Evolutionary conservation across 2,888 invertebrate species (phyloP).

Genomic region (Drymonia ruficornis): DNA sequence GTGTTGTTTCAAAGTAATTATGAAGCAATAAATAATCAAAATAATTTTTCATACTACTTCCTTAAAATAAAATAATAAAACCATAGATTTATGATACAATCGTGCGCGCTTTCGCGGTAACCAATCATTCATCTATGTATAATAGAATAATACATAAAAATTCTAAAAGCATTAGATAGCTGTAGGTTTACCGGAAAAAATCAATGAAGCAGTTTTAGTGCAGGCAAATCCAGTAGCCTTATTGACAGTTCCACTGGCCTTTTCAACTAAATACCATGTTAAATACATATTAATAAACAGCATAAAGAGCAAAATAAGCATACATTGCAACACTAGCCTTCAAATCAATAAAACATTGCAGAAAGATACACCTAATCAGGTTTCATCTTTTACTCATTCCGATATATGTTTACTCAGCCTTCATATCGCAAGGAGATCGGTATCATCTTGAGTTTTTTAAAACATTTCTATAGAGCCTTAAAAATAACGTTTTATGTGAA

Average conservation of each 20-base stretch:
- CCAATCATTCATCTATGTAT: too few species aligned
- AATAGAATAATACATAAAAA: too few species aligned
- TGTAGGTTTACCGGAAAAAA: too few species aligned
- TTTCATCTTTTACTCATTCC: slow-evolving; percentile 14
- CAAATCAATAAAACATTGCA: slow-evolving; percentile 18
- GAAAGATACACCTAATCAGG: slow-evolving; percentile 22
- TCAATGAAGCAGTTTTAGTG: too few species aligned
- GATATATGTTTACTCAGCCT: slow-evolving; percentile 27
- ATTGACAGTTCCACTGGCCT: slow-evolving; percentile 9
- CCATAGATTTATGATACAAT: too few species aligned
- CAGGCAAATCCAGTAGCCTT: not conserved
- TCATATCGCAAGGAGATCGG: slow-evolving; percentile 12
- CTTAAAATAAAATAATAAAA: too few species aligned
- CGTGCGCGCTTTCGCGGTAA: too few species aligned
- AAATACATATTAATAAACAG: slow-evolving; percentile 34
- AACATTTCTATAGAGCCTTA: not conserved
- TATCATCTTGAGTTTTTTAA: slow-evolving; percentile 1
- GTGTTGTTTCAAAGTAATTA: too few species aligned
- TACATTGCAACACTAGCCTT: slow-evolving; percentile 41
- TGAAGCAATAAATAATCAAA: too few species aligned
- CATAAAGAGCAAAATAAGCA: slow-evolving; percentile 46
- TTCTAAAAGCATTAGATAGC: too few species aligned
- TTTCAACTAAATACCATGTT: slow-evolving; percentile 14
- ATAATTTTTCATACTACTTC: too few species aligned
- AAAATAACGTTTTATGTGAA: slow-evolving; percentile 10